Conservation (phyloP, 1,140 invertebrate species). For the Drosophila triauraria region DNA sequence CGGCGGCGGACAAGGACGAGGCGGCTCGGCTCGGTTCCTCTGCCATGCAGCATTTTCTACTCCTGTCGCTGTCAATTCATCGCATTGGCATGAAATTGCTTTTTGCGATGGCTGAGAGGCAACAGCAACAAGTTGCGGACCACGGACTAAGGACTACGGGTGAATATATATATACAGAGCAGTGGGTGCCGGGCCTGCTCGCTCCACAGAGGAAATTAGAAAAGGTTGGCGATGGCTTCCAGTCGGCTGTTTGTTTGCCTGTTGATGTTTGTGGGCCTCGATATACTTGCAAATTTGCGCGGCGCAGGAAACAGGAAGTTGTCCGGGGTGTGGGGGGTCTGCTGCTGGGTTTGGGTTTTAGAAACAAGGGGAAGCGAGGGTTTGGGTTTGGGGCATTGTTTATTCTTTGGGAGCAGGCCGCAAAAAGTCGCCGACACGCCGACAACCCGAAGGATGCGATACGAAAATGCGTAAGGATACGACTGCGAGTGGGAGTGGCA, state of each 20-base stretch:
- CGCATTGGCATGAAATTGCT: slow-evolving; percentile 79
- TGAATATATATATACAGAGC: slow-evolving; percentile 18
- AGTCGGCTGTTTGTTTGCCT: slow-evolving; percentile 57
- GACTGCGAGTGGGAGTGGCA: slow-evolving; percentile 16
- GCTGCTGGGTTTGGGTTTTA: neutral
- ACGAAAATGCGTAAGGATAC: slow-evolving; percentile 35
- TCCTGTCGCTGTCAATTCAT: slow-evolving; percentile 64
- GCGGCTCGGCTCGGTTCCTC: neutral
- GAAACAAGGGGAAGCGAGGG: neutral
- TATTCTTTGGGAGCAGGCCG: slow-evolving; percentile 49
- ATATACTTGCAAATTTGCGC: slow-evolving; percentile 43
- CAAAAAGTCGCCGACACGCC: slow-evolving; percentile 32
- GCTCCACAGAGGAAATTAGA: slow-evolving; percentile 72
- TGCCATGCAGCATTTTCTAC: slow-evolving; percentile 10
- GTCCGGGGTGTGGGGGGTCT: slow-evolving; percentile 24
- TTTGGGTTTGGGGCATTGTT: slow-evolving; percentile 59
- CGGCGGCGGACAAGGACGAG: slow-evolving; percentile 9
- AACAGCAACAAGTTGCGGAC: slow-evolving; percentile 42
- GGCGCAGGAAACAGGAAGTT: slow-evolving; percentile 74
- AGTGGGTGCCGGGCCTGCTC: slow-evolving; percentile 16
- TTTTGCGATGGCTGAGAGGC: slow-evolving; percentile 65
- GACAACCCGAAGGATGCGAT: slow-evolving; percentile 48
- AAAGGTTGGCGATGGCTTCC: slow-evolving; percentile 74
- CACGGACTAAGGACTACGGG: neutral
- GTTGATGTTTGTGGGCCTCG: slow-evolving; percentile 59